These are phyloP conservation scores for Coenobita brevimanus DNA, from an alignment of 1,140 invertebrate species.

Conservation along the genomic window DNA sequence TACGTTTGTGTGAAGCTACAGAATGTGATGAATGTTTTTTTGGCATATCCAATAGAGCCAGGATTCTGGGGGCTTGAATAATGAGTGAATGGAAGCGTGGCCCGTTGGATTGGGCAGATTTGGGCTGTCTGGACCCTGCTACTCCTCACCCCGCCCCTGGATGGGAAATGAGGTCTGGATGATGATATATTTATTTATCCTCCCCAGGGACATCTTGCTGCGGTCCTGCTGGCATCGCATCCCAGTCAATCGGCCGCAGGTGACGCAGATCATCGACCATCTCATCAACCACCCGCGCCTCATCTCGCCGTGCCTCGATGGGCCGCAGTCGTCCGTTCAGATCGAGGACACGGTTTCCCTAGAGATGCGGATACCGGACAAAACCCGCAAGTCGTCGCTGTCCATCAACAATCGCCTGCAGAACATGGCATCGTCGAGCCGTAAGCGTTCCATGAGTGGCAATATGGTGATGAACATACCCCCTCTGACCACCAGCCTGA, in stretches of 20 bases:
- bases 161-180: too few species aligned
- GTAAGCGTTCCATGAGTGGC: slow-evolving; percentile 69
- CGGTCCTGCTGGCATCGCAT: slow-evolving; percentile 41
- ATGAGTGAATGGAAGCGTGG: too few species aligned
- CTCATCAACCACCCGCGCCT: slow-evolving; percentile 56
- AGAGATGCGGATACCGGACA: slow-evolving; percentile 53
- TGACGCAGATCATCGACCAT: slow-evolving; percentile 56
- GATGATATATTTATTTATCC: too few species aligned
- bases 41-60: too few species aligned
- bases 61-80: too few species aligned
- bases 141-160: too few species aligned
- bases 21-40: too few species aligned
- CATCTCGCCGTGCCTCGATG: slow-evolving; percentile 49
- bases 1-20: too few species aligned
- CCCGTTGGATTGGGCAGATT: too few species aligned
- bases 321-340: slow-evolving; percentile 47
- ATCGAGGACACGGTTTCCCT: slow-evolving; percentile 53
- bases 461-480: slow-evolving; percentile 68
- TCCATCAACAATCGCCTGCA: slow-evolving; percentile 53
- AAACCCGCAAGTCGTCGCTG: slow-evolving; percentile 45
- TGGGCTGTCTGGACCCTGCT: too few species aligned
- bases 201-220: slow-evolving; percentile 37
- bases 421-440: slow-evolving; percentile 46
- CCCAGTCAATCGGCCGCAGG: slow-evolving; percentile 13
- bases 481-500: slow-evolving; percentile 59